Percentiles rank a stretch among this genome's conserved stretches.
phyloP scores from a whole-genome alignment of 2,888 invertebrate genomes.

The Dysmachus trigonus region DNA sequence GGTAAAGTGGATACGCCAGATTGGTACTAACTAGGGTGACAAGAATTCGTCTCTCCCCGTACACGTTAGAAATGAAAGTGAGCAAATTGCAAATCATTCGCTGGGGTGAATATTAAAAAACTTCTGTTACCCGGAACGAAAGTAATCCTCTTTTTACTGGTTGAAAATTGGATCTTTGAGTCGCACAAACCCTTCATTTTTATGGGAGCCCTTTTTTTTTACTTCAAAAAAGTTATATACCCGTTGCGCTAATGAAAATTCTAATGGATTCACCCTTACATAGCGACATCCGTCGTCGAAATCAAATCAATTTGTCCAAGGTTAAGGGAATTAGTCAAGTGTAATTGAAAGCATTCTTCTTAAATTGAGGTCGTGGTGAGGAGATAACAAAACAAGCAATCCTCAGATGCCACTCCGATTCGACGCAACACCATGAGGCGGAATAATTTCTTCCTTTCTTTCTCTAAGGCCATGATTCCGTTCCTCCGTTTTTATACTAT shows the following conservation, averaged over 20 bases:
- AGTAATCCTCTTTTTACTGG: background rate
- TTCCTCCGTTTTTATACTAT: background rate
- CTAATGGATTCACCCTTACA: background rate
- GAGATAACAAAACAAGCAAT: constrained; percentile 9
- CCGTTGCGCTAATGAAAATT: background rate
- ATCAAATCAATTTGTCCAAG: constrained; percentile 25
- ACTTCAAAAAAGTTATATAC: background rate
- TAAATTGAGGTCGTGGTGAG: constrained; percentile 17
- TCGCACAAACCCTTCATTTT: background rate
- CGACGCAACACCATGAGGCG: constrained; percentile 13
- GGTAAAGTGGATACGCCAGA: background rate
- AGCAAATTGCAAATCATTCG: background rate
- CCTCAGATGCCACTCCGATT: background rate
- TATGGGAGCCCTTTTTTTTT: background rate
- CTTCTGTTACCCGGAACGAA: background rate
- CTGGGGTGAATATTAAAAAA: background rate
- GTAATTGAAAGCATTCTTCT: constrained; percentile 25
- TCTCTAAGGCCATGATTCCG: background rate
- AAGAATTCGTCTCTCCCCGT: background rate
- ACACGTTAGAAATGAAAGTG: background rate
- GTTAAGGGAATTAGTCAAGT: constrained; percentile 26
- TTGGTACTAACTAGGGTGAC: background rate
- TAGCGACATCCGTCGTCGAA: background rate
- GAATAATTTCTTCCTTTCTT: constrained; percentile 6
- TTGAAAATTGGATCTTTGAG: background rate